phyloP scores from a whole-genome alignment of 1,140 invertebrate species.

The Heliconius eleuchia region DNA sequence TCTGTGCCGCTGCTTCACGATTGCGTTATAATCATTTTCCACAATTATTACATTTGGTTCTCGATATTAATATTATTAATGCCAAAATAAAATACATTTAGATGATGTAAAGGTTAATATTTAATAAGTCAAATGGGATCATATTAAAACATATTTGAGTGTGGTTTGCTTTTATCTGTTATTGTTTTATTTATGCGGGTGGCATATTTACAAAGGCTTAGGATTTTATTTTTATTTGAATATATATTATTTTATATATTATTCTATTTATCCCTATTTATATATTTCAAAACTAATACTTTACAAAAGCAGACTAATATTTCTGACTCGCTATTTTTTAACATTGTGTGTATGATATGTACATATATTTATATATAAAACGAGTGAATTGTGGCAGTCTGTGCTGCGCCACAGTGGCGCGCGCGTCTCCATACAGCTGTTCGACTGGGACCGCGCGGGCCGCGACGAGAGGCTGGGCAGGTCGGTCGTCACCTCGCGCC shows the following conservation, averaged over 20 bases:
- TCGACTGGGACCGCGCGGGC: slow-evolving; percentile 91
- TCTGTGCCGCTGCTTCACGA: too few relatives aligned
- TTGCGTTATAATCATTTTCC: too few relatives aligned
- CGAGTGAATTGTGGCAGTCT: slow-evolving; percentile 71
- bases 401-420: slow-evolving; percentile 61
- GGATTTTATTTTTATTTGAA: neutral
- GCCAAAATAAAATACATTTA: neutral
- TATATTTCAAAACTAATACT: slow-evolving; percentile 1
- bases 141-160: slow-evolving; percentile 5
- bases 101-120: slow-evolving; percentile 13
- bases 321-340: slow-evolving; percentile 5
- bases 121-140: neutral
- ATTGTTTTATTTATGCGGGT: neutral
- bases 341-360: slow-evolving; percentile 3
- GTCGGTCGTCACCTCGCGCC: slow-evolving; percentile 70
- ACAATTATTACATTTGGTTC: neutral
- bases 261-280: neutral
- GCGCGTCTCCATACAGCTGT: slow-evolving; percentile 69
- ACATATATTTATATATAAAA: slow-evolving; percentile 25
- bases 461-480: slow-evolving; percentile 91
- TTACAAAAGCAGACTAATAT: slow-evolving; percentile 19
- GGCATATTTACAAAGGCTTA: slow-evolving; percentile 4
- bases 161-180: slow-evolving; percentile 13
- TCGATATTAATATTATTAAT: neutral
- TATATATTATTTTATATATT: neutral